phyloP scores from a whole-genome alignment of 2,888 invertebrate species.

The Lithodes maja region DNA sequence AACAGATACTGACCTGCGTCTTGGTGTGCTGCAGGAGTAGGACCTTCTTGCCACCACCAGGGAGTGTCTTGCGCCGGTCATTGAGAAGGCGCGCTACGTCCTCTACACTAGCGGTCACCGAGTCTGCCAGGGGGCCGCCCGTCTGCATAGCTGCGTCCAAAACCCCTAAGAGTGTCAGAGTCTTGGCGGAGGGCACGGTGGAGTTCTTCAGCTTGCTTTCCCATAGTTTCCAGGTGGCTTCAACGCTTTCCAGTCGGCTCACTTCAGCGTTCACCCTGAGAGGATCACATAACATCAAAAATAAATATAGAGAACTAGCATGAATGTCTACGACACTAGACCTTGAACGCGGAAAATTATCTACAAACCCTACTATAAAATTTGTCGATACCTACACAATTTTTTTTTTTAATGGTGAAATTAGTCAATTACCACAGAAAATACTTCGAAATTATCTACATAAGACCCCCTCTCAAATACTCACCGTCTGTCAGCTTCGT shows the following conservation, averaged over 20 bases:
- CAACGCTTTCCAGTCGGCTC: conserved; percentile 59
- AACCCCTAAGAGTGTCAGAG: conserved; percentile 77
- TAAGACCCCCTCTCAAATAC: conserved; percentile 62
- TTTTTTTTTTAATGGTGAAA: neutral
- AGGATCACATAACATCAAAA: no score
- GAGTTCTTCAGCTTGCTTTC: conserved; percentile 84
- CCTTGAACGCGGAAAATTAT: no score
- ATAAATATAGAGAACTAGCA: no score
- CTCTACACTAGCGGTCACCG: conserved; percentile 70
- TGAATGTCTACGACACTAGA: no score
- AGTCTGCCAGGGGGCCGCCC: conserved; percentile 63
- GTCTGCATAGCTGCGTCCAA: conserved; percentile 64
- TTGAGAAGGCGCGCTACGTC: conserved; percentile 71
- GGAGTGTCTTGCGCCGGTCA: conserved; percentile 70
- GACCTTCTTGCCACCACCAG: conserved; percentile 73
- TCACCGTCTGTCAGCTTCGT: conserved; percentile 83
- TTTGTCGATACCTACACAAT: no score
- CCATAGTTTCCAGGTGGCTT: conserved; percentile 83
- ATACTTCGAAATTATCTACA: no score
- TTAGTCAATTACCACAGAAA: neutral
- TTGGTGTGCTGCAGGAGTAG: conserved; percentile 77
- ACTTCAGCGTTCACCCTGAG: conserved; percentile 59
- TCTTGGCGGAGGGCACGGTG: conserved; percentile 85
- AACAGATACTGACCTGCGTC: conserved; percentile 47
- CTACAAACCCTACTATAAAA: no score